phyloP scores from a whole-genome alignment of 1,140 invertebrate genomes.

The Bombus fervidus region DNA sequence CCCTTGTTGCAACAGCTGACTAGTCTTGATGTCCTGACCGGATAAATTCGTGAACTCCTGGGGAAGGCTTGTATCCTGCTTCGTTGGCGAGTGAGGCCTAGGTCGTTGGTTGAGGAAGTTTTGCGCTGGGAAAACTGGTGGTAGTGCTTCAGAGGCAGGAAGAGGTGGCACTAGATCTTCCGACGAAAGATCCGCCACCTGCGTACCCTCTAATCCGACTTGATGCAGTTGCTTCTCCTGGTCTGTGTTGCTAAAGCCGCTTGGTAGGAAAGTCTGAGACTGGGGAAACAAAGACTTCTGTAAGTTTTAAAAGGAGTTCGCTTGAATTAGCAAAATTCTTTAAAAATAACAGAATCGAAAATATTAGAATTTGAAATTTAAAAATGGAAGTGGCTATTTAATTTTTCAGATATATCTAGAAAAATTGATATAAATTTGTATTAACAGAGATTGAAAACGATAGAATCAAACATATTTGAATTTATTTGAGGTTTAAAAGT shows the following conservation, averaged over 20 bases:
- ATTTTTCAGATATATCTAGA: not conserved
- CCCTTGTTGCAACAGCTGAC: conserved; percentile 39
- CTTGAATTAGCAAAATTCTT: not conserved
- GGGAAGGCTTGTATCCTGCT: conserved; percentile 24
- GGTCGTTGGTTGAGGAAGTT: conserved; percentile 68
- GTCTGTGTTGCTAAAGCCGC: conserved; percentile 63
- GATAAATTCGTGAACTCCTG: conserved; percentile 33
- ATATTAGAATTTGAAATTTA: not conserved
- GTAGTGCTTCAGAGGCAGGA: conserved; percentile 71
- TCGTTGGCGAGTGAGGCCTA: conserved; percentile 22
- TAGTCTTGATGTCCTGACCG: conserved; percentile 35
- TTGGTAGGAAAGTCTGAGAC: conserved; percentile 74
- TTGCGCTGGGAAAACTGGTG: conserved; percentile 74
- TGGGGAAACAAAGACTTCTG: conserved; percentile 45
- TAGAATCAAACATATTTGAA: too few species aligned
- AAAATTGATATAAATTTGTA: not conserved
- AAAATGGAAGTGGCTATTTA: not conserved
- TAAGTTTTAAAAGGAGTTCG: not conserved
- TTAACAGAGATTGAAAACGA: too few species aligned
- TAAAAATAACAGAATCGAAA: not conserved
- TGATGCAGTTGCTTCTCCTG: conserved; percentile 72
- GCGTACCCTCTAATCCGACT: conserved; percentile 64
- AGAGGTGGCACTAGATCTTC: conserved; percentile 73
- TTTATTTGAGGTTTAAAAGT: too few species aligned
- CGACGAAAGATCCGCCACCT: conserved; percentile 60